These are phyloP conservation scores for Parambassis ranga DNA, from an alignment of 2,797 vertebrate genomes.

Conservation along the genomic window DNA sequence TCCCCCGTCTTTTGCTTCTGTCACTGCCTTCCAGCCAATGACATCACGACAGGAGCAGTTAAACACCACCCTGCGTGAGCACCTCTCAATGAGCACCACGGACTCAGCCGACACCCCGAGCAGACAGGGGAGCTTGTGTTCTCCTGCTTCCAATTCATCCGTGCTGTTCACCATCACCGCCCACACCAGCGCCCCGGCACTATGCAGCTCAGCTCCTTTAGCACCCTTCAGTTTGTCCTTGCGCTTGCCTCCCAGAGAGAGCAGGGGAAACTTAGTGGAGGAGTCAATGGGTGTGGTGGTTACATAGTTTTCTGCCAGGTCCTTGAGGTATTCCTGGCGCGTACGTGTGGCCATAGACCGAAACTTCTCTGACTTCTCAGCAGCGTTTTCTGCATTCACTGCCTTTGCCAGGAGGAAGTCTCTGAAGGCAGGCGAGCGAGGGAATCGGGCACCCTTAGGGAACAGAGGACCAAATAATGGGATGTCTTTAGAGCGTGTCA, in stretches of 20 bases:
- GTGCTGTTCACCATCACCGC: conserved; percentile 72
- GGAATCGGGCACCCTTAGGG: conserved; percentile 84
- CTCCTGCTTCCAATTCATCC: conserved; percentile 50
- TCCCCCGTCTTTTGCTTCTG: conserved; percentile 75
- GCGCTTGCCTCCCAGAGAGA: conserved; percentile 86
- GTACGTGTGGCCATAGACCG: conserved; percentile 93
- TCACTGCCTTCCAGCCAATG: conserved; percentile 88
- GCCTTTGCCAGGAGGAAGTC: conserved; percentile 92
- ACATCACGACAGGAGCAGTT: conserved; percentile 92
- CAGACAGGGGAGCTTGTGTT: conserved; percentile 78
- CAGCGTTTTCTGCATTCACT: conserved; percentile 90
- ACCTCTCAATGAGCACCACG: conserved; percentile 85
- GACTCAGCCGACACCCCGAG: conserved; percentile 87
- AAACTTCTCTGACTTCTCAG: conserved; percentile 90
- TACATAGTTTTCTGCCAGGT: conserved; percentile 88
- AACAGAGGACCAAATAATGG: conserved; percentile 89
- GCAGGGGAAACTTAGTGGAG: conserved; percentile 88
- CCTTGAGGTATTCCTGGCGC: conserved; percentile 91
- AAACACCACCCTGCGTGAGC: conserved; percentile 83
- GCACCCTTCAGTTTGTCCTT: conserved; percentile 84
- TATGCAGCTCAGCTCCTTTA: conserved; percentile 84
- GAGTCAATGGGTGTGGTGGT: conserved; percentile 90
- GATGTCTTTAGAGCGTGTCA: conserved; percentile 93
- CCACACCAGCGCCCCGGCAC: conserved; percentile 87
- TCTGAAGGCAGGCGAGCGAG: conserved; percentile 82